Conservation (phyloP, 2,113 vertebrate genomes). For the Tinamus guttatus region DNA sequence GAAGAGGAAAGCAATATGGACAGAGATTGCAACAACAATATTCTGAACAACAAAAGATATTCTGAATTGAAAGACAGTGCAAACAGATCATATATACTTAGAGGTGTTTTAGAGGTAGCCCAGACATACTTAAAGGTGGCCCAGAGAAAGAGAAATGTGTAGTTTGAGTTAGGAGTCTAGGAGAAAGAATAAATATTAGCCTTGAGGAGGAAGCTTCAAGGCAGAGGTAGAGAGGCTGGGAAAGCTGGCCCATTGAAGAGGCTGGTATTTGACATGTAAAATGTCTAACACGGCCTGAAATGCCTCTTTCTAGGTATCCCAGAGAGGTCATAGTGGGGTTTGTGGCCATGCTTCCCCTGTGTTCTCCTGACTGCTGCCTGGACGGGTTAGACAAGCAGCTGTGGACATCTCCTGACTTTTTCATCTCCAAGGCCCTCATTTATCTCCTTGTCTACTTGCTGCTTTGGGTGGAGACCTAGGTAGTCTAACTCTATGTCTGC, state of each 20-base stretch:
- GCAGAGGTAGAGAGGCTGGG: not conserved
- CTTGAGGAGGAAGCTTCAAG: not conserved
- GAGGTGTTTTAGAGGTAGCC: not conserved
- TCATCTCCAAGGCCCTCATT: not conserved
- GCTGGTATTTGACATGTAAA: not conserved
- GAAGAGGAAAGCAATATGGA: not conserved
- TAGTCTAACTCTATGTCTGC: too few relatives aligned
- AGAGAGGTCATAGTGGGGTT: not conserved
- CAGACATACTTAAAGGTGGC: not conserved
- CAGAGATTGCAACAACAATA: not conserved
- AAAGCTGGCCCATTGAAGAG: not conserved
- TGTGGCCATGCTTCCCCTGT: too few relatives aligned
- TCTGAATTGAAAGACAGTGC: not conserved
- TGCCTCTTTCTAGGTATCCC: not conserved
- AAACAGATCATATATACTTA: not conserved
- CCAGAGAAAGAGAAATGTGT: rapidly evolving
- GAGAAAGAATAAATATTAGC: not conserved
- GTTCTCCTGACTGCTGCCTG: too few relatives aligned
- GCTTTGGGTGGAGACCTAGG: not conserved
- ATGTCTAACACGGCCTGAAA: not conserved
- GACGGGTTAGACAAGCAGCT: too few relatives aligned
- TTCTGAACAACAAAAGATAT: constrained; percentile 6
- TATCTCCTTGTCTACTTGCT: not conserved
- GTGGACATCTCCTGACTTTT: too few relatives aligned
- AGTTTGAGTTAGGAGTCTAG: not conserved